Evolutionary conservation across 2,797 vertebrate genomes (phyloP).

Genomic region (Chelmon rostratus): DNA sequence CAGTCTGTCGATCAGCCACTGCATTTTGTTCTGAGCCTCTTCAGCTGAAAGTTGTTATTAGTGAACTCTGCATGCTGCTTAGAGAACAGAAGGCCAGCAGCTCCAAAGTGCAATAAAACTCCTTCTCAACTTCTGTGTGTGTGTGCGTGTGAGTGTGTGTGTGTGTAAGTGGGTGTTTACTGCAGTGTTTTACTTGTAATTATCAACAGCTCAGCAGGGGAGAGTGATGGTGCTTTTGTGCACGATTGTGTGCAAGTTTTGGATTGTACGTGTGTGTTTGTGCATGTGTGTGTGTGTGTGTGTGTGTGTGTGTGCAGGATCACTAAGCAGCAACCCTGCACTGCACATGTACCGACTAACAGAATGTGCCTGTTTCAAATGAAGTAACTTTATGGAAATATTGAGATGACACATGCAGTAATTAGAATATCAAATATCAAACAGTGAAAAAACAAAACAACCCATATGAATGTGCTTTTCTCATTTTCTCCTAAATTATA

Average conservation of each 20-base stretch:
- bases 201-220: constrained; percentile 68
- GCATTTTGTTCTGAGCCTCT: constrained; percentile 7
- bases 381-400: background rate
- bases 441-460: background rate
- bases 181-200: constrained; percentile 70
- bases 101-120: constrained; percentile 50
- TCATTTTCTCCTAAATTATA: background rate
- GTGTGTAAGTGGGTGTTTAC: constrained; percentile 56
- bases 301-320: constrained; percentile 14
- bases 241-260: constrained; percentile 28
- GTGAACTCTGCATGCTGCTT: constrained; percentile 48
- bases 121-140: constrained; percentile 12
- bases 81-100: constrained; percentile 48
- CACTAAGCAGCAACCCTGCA: constrained; percentile 32
- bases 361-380: background rate
- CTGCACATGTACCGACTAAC: constrained; percentile 6
- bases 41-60: constrained; percentile 46
- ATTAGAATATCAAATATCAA: background rate
- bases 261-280: constrained; percentile 1
- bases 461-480: too few species aligned
- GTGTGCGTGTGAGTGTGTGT: constrained; percentile 11
- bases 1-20: constrained; percentile 19
- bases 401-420: background rate
- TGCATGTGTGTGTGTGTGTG: constrained; percentile 11
- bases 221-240: constrained; percentile 41